Evolutionary conservation across 2,113 vertebrate species (phyloP).

Genomic region (Martes martes): DNA sequence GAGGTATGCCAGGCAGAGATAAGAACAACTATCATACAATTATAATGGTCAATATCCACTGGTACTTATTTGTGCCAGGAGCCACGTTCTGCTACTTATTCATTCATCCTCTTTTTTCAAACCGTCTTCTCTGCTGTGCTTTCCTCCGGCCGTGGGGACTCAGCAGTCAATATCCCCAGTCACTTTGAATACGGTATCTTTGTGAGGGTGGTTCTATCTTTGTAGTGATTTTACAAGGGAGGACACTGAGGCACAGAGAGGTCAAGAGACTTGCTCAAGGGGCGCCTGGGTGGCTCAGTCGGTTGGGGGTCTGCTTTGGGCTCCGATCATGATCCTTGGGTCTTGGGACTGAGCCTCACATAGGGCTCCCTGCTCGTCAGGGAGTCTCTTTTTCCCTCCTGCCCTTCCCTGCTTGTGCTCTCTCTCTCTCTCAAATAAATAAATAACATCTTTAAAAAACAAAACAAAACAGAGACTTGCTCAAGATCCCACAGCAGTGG

Average conservation of each 20-base stretch:
- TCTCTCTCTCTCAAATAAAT: neutral
- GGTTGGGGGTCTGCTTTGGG: neutral
- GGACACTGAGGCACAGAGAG: neutral
- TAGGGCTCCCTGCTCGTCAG: neutral
- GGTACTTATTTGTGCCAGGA: no score
- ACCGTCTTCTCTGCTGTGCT: neutral
- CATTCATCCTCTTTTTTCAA: neutral
- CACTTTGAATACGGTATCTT: neutral
- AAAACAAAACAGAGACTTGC: neutral
- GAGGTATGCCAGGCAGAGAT: neutral
- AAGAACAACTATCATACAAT: neutral
- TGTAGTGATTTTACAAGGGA: neutral
- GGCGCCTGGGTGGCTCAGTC: neutral
- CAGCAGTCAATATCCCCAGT: no score
- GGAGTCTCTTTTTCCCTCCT: neutral
- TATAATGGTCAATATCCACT: no score
- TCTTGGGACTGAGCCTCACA: neutral
- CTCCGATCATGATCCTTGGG: neutral
- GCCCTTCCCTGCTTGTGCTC: neutral
- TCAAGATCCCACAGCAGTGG: neutral
- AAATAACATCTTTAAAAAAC: neutral
- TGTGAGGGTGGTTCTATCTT: neutral
- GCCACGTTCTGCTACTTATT: neutral
- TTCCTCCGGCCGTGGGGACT: neutral
- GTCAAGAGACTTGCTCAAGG: neutral